Evolutionary conservation across 2,113 vertebrate genomes (phyloP).

Genomic region (Stomatorhinus ivindoensis): DNA sequence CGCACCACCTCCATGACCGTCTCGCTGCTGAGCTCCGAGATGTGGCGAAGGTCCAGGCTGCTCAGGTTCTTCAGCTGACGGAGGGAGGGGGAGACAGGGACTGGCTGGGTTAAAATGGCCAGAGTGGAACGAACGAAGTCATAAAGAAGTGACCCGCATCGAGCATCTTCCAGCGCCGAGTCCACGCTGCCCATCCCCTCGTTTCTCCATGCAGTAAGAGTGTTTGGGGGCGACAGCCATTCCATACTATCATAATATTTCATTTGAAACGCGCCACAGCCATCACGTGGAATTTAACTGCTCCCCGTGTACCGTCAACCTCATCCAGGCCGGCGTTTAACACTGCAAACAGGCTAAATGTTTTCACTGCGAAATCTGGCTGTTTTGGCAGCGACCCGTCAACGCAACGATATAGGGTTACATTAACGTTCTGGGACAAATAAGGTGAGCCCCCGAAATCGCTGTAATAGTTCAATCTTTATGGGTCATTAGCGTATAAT

Average conservation of each 20-base stretch:
- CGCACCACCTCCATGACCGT: slow-evolving; percentile 98
- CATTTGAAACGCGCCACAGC: not conserved
- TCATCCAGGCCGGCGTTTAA: slow-evolving; percentile 20
- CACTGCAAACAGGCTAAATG: slow-evolving; percentile 25
- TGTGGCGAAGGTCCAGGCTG: slow-evolving; percentile 90
- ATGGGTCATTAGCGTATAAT: slow-evolving; percentile 33
- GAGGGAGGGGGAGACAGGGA: not conserved
- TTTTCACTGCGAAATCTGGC: not conserved
- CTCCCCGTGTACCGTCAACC: slow-evolving; percentile 23
- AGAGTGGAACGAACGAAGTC: not conserved
- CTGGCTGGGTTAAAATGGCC: not conserved
- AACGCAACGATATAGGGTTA: slow-evolving; percentile 22
- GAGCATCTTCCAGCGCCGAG: not conserved
- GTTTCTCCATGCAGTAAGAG: slow-evolving; percentile 14
- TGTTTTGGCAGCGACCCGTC: not conserved
- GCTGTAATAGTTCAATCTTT: slow-evolving; percentile 28
- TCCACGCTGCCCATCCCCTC: slow-evolving; percentile 14
- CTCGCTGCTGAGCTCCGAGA: slow-evolving; percentile 96
- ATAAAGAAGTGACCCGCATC: not conserved
- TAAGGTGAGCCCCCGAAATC: slow-evolving; percentile 26
- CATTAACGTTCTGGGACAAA: slow-evolving; percentile 27
- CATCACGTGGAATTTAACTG: slow-evolving; percentile 3
- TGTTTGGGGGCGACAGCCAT: not conserved
- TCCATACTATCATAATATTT: slow-evolving; percentile 17
- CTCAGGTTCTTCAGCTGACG: slow-evolving; percentile 84